Conservation (phyloP, 2,797 vertebrate genomes). For the Poeciliopsis presidionis region DNA sequence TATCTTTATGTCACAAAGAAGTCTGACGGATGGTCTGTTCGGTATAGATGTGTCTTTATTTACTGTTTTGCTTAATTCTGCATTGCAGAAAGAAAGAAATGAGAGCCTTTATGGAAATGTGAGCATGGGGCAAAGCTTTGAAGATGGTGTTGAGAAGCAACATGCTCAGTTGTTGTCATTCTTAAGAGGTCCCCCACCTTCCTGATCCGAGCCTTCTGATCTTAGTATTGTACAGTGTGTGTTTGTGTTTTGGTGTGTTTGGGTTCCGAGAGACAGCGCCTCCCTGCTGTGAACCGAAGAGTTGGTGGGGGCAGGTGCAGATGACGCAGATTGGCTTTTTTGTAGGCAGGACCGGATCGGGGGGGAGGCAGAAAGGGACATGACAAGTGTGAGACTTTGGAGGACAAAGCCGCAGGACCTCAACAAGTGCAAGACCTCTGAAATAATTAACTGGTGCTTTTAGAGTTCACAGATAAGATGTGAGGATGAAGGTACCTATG, state of each 20-base stretch:
- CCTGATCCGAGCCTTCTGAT: slow-evolving; percentile 46
- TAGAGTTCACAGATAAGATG: slow-evolving; percentile 21
- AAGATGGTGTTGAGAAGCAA: slow-evolving; percentile 50
- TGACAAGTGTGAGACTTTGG: slow-evolving; percentile 54
- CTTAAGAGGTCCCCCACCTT: slow-evolving; percentile 60
- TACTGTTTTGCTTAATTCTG: slow-evolving; percentile 51
- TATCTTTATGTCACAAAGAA: not conserved
- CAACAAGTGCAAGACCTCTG: slow-evolving; percentile 39
- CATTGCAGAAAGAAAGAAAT: slow-evolving; percentile 54
- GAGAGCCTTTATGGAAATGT: slow-evolving; percentile 49
- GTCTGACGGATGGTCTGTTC: not conserved
- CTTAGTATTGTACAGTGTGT: slow-evolving; percentile 32
- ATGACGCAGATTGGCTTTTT: slow-evolving; percentile 78
- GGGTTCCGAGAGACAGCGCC: slow-evolving; percentile 68
- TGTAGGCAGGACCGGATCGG: slow-evolving; percentile 63
- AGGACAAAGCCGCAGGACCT: slow-evolving; percentile 41
- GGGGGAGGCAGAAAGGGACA: slow-evolving; percentile 56
- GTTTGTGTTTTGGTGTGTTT: slow-evolving; percentile 41
- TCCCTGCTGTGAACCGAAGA: slow-evolving; percentile 69
- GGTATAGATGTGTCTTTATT: slow-evolving; percentile 18
- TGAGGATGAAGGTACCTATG: slow-evolving; percentile 34
- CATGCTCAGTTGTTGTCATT: slow-evolving; percentile 73
- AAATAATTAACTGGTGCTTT: slow-evolving; percentile 27
- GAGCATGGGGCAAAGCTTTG: slow-evolving; percentile 36
- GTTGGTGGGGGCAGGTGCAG: slow-evolving; percentile 80